Conservation (phyloP, 2,888 invertebrate genomes). For the Tipula helvola region DNA sequence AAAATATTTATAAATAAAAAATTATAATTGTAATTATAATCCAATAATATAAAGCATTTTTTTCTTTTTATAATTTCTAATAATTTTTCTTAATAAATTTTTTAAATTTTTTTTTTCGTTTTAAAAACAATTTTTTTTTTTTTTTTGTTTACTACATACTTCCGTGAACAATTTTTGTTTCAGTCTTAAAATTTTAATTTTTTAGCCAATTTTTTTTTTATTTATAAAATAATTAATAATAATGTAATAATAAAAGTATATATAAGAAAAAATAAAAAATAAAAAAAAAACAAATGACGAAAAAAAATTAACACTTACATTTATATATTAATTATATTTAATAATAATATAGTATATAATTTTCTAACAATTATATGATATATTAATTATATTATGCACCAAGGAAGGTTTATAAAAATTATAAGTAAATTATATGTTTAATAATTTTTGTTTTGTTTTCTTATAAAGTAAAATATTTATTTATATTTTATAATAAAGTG, state of each 20-base stretch:
- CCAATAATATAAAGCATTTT: background rate
- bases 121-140: background rate
- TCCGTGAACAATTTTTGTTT: background rate
- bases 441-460: background rate
- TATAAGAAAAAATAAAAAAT: background rate
- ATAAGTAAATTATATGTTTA: background rate
- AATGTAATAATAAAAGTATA: background rate
- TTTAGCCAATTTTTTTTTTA: background rate
- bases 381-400: background rate
- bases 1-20: slow-evolving; percentile 4
- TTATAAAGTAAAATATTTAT: background rate
- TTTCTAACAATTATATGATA: background rate
- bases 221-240: background rate
- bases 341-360: background rate
- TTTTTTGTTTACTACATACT: background rate
- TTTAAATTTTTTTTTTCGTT: background rate
- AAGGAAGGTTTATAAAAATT: slow-evolving; percentile 4
- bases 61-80: background rate
- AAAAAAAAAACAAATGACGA: background rate
- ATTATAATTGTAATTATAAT: background rate
- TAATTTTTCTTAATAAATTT: background rate
- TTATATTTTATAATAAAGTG: background rate
- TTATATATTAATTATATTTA: background rate
- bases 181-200: slow-evolving; percentile 4
- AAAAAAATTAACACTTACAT: background rate